Conservation (phyloP, 2,113 vertebrate genomes). For the Philantomba maxwellii region DNA sequence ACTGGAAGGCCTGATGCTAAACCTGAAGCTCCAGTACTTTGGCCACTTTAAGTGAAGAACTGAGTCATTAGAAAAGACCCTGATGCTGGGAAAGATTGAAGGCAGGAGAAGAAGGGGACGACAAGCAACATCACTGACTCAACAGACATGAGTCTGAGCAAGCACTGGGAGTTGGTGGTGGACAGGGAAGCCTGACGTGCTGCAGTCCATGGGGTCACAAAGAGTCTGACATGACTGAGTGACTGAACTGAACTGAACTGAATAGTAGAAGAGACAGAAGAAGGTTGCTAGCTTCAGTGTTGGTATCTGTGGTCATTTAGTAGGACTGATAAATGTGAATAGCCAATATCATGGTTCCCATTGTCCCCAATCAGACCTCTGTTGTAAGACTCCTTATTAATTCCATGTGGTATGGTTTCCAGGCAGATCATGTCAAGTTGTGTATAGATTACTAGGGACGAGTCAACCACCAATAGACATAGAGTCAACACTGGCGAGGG, state of each 20-base stretch:
- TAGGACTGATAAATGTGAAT: neutral
- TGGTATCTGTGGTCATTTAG: neutral
- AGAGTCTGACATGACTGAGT: neutral
- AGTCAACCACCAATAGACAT: neutral
- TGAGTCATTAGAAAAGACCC: neutral
- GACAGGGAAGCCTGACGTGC: neutral
- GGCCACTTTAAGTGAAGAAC: neutral
- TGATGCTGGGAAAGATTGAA: neutral
- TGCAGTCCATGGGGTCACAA: neutral
- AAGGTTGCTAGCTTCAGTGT: neutral
- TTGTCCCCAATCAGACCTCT: neutral
- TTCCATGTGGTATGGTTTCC: neutral
- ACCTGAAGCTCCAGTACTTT: neutral
- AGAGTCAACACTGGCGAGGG: neutral
- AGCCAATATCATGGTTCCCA: neutral
- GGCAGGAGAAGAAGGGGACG: neutral
- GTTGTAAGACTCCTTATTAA: neutral
- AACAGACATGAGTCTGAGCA: neutral
- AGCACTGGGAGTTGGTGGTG: neutral
- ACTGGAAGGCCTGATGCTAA: neutral
- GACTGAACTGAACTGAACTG: neutral
- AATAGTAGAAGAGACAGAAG: neutral
- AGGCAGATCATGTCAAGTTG: neutral
- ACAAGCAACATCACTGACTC: neutral
- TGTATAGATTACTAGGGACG: neutral